Base-by-base conservation (phyloP, 2,113 vertebrate species). In the Symphodus melops region DNA sequence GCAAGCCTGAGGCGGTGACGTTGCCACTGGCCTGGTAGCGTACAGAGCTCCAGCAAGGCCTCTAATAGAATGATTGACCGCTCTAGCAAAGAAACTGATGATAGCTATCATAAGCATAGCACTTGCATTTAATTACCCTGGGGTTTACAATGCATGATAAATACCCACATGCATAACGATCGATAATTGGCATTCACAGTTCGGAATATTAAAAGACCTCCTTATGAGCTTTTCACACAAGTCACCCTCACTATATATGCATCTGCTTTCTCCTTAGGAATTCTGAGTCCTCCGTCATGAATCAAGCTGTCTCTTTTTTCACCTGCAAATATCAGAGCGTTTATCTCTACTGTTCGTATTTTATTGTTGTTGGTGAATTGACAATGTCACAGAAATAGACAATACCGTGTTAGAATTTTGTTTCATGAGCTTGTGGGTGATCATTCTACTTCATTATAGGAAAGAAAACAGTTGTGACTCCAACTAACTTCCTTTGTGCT, bases 11-110 rank as follows among this genome's bases (percentile, higher is more conserved):
- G 88, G 92, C 86, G 58, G 58, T 82, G n/a, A 72, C 77, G 82
- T 89, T 83, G 93, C 92, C 87, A 85, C 76, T 67, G 90, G 92
- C 90, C 85, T 83, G 52, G 59, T 67, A 85, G 84, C 88, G 88
- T 81, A 82, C 88, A 85, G 80, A 87, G 79, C 86, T 91, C 81
- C 92, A 90, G 83, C 79, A 86, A 87, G 88, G 70, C 80, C 83
- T 86, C 68, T 88, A 87, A 90, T 88, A 75, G 81, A 91, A 91
- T 93, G 93, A 94, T 92, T 93, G 94, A 94, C 93, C 70, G 71
- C 78, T 83, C 64, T 61, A 63, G 80, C 67, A 83, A 83, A 90
- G 82, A 88, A 90, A 88, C 61, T 88, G 78, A 92, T 93, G 90
- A 93, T 91, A 68, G 84, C 88, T 78, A 89, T 91, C 89, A 92